Evolutionary conservation across 2,113 vertebrate genomes (phyloP).

Genomic region (Chaetorhynchus papuensis): DNA sequence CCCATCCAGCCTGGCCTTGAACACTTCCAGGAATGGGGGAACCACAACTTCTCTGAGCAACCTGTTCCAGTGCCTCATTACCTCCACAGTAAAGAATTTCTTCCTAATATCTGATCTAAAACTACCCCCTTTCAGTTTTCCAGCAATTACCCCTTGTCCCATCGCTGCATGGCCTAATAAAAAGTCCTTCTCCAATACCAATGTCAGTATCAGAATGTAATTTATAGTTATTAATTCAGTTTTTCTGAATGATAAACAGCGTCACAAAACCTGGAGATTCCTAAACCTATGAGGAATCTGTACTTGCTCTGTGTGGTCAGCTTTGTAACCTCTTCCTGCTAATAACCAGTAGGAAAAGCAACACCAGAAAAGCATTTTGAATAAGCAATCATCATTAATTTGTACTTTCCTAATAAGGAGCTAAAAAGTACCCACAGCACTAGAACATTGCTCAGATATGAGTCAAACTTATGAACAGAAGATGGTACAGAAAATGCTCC

Average conservation of each 20-base stretch:
- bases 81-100: background rate
- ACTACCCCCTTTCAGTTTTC: background rate
- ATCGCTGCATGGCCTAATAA: background rate
- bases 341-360: background rate
- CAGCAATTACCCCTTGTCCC: background rate
- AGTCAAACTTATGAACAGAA: background rate
- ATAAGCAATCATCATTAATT: background rate
- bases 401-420: background rate
- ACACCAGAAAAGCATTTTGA: background rate
- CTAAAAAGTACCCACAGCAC: background rate
- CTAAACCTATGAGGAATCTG: background rate
- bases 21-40: background rate
- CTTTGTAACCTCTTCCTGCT: background rate
- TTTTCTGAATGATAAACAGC: background rate
- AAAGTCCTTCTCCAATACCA: background rate
- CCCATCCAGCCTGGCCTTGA: background rate
- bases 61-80: background rate
- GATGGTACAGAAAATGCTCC: background rate
- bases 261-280: background rate
- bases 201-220: background rate
- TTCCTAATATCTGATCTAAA: background rate
- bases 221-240: background rate
- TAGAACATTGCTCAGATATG: background rate
- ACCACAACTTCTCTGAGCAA: background rate
- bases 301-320: background rate